Evolutionary conservation across 2,113 vertebrate genomes (phyloP), one percentile per base, ranked within the genome.

Genomic region (Camelus dromedarius): DNA sequence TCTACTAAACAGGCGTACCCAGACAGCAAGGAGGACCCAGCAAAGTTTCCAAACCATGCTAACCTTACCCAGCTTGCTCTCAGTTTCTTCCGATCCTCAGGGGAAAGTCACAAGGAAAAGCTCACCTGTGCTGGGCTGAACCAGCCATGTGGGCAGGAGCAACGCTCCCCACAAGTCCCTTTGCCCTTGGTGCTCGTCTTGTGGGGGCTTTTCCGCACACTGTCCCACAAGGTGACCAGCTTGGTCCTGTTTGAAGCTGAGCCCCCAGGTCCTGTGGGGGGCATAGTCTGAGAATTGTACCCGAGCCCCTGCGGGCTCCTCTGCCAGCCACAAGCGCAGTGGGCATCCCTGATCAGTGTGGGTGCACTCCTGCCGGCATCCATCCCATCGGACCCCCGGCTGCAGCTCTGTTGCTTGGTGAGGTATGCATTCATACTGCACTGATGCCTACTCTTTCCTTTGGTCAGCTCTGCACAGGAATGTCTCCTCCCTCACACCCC

Each of bases 101-200:
- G 12, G 0, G 87, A 92, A 98, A 96, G 95, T 95, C 73, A 96
- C 3, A 95, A 97, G 97, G 93, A 96, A 96, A 86, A 90, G 89
- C 98, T 99, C 99, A 99, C 99, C 99, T 99, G 99, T 89, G 98
- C 97, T 26, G 98, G 96, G 90, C 98, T 98, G 89, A 98, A 98
- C 99, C 99, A 99, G 97, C 98, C 98, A 56, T 97, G 98, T 69
- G 98, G 98, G 85, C 99, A 99, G 98, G 97, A 93, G 70, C 99
- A 99, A n/a, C 98, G 97, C 87, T 99, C 99, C 72, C 99, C 99
- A 72, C 98, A 98, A 67, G 98, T 92, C 93, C 98, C 99, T 88
- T 98, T 99, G 8, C 98, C 96, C 96, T 98, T 98, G 46, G 95
- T 89, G 11, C 96, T 91, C 46, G 72, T 92, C 89, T 97, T 98